Evolutionary conservation across 2,888 invertebrate genomes (phyloP).

Genomic region (Nephrotoma guestfalica): DNA sequence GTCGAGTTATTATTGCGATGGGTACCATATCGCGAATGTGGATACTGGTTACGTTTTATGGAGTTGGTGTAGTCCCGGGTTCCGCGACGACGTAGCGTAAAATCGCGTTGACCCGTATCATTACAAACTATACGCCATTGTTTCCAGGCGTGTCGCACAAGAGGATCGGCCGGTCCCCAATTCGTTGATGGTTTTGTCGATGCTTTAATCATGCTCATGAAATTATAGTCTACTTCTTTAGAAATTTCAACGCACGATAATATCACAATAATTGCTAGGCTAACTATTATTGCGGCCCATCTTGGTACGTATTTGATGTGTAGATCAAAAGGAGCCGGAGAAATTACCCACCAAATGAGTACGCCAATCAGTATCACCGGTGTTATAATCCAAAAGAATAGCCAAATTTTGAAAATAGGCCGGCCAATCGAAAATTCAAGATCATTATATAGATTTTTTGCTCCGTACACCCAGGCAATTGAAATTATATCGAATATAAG

Average conservation of each 20-base stretch:
- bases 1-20: slow-evolving; percentile 28
- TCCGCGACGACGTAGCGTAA: slow-evolving; percentile 29
- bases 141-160: slow-evolving; percentile 33
- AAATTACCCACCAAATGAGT: slow-evolving; percentile 32
- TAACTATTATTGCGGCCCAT: slow-evolving; percentile 30
- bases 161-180: slow-evolving; percentile 33
- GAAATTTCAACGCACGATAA: slow-evolving; percentile 30
- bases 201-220: slow-evolving; percentile 33
- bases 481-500: slow-evolving; percentile 30
- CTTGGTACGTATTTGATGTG: slow-evolving; percentile 25
- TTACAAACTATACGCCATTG: slow-evolving; percentile 33
- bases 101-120: slow-evolving; percentile 31
- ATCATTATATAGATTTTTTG: slow-evolving; percentile 31
- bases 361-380: slow-evolving; percentile 28
- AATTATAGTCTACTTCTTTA: slow-evolving; percentile 33
- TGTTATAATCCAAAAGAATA: slow-evolving; percentile 28
- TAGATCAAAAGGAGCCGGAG: slow-evolving; percentile 25
- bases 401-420: slow-evolving; percentile 30
- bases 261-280: slow-evolving; percentile 22
- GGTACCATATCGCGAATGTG: slow-evolving; percentile 12
- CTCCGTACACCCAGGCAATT: slow-evolving; percentile 31
- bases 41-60: slow-evolving; percentile 31
- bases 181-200: slow-evolving; percentile 33
- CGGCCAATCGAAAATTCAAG: slow-evolving; percentile 32
- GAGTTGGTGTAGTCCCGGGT: slow-evolving; percentile 33